A percentile compares a stretch with the other conserved stretches of the same genome.
Conservation (phyloP, 2,888 invertebrate genomes). For the Acleris emargana region DNA sequence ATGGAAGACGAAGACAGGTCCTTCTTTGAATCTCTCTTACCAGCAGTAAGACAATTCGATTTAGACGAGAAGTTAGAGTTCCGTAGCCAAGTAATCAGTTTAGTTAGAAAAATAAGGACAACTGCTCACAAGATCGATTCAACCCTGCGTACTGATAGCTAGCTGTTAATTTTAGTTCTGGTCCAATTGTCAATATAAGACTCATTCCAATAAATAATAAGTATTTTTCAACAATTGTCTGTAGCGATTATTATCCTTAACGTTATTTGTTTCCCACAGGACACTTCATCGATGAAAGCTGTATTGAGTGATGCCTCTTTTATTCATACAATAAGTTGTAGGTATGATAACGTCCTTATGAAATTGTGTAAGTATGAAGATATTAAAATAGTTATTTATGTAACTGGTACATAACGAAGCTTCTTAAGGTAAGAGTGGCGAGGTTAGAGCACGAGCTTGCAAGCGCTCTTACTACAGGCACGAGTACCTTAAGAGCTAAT, state of each 20-base stretch:
- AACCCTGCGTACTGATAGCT: slow-evolving; percentile 4
- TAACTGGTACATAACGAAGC: too few species aligned
- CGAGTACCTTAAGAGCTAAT: too few species aligned
- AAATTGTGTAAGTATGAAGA: too few species aligned
- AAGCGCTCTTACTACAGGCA: too few species aligned
- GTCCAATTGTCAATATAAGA: slow-evolving; percentile 12
- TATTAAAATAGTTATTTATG: too few species aligned
- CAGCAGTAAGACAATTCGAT: slow-evolving; percentile 65
- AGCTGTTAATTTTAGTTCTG: slow-evolving; percentile 10
- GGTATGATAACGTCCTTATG: too few species aligned
- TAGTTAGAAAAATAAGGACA: slow-evolving; percentile 62
- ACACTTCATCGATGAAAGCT: too few species aligned
- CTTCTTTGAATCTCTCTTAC: slow-evolving; percentile 70
- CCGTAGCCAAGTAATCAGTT: slow-evolving; percentile 60
- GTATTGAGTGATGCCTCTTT: too few species aligned
- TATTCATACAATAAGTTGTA: too few species aligned
- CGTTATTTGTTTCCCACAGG: too few species aligned
- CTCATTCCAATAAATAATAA: slow-evolving; percentile 37
- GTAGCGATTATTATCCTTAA: not conserved
- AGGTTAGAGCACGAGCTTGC: too few species aligned
- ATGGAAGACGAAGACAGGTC: slow-evolving; percentile 66
- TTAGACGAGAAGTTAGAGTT: slow-evolving; percentile 70
- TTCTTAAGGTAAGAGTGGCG: too few species aligned
- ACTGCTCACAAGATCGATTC: slow-evolving; percentile 24
- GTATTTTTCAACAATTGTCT: not conserved